Percentiles rank a stretch among this genome's conserved stretches.
These are phyloP conservation scores for Mantis religiosa DNA, from an alignment of 2,888 invertebrate genomes.

Conservation along the genomic window DNA sequence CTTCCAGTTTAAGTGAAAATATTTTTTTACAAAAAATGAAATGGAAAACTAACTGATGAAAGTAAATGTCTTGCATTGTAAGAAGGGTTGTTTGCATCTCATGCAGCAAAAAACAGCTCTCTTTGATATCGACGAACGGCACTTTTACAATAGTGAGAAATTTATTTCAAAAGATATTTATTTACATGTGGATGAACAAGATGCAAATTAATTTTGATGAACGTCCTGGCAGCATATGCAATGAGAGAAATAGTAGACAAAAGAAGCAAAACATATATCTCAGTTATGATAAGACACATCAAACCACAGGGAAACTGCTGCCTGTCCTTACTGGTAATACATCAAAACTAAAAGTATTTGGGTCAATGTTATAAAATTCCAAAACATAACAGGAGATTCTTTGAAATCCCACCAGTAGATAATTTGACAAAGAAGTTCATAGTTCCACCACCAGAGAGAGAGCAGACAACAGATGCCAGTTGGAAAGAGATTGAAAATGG, in stretches of 20 bases:
- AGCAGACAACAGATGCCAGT: no score
- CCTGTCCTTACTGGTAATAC: background rate
- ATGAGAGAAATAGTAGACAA: no score
- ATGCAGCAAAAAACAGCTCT: background rate
- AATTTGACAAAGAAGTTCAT: no score
- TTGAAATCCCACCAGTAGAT: no score
- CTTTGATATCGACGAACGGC: background rate
- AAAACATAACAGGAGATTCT: background rate
- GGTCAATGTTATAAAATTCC: background rate
- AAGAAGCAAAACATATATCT: no score
- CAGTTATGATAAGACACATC: background rate
- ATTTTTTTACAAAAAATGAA: background rate
- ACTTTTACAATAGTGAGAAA: background rate
- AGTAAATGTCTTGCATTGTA: background rate
- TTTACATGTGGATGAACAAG: no score
- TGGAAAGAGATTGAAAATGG: no score
- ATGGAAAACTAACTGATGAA: background rate
- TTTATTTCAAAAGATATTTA: background rate
- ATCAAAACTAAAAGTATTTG: no score
- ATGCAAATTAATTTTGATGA: background rate
- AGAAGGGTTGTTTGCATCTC: background rate
- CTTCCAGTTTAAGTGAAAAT: background rate
- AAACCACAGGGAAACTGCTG: background rate
- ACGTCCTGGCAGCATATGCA: background rate
- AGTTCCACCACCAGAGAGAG: no score